Evolutionary conservation across 2,797 vertebrate genomes (phyloP).

Genomic region (Squalus acanthias): DNA sequence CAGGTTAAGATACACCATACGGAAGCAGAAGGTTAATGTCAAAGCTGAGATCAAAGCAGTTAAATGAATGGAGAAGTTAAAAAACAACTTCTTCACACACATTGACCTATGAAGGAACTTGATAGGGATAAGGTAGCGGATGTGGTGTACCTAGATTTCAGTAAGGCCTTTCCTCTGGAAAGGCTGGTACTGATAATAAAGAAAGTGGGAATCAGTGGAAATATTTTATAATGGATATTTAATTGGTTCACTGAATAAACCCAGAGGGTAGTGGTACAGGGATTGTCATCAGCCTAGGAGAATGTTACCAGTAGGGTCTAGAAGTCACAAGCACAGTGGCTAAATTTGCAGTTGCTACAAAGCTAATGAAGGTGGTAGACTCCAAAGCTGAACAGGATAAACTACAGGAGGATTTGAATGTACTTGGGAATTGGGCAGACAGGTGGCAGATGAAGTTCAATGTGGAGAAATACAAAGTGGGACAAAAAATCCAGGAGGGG

Average conservation of each 20-base stretch:
- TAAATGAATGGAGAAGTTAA: not conserved
- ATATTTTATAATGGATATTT: not conserved
- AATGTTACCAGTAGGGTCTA: not conserved
- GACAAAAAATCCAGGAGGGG: not conserved
- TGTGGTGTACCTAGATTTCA: not conserved
- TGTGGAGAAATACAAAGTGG: not conserved
- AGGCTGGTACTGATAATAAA: not conserved
- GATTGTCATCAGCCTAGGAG: not conserved
- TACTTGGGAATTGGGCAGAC: not conserved
- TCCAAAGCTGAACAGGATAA: not conserved
- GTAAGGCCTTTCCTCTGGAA: not conserved
- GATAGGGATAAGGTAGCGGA: not conserved
- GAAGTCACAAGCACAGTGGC: not conserved
- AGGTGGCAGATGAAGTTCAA: not conserved
- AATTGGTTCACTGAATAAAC: not conserved
- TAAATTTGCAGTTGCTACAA: not conserved
- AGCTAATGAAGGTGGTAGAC: not conserved
- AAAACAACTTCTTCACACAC: not conserved
- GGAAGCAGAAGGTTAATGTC: not conserved
- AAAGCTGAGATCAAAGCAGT: not conserved
- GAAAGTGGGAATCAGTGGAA: not conserved
- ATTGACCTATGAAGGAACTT: not conserved
- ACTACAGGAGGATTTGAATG: not conserved
- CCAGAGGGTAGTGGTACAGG: not conserved
- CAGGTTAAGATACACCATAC: not conserved